Conservation (phyloP, 2,113 vertebrate genomes). For the Petaurus breviceps region DNA sequence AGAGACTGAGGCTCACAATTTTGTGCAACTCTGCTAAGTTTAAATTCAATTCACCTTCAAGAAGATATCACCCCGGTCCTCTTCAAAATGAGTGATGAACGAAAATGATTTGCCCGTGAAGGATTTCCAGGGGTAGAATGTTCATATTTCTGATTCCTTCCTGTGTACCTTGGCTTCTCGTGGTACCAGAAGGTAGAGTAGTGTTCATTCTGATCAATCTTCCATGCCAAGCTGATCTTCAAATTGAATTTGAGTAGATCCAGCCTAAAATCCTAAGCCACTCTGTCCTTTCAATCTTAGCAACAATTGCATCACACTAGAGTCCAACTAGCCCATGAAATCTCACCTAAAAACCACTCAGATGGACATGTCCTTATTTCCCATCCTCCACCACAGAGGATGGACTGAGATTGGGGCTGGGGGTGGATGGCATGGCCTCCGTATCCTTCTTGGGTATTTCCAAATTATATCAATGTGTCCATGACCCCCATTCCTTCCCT, state of each 20-base stretch:
- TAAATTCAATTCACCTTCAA: no score
- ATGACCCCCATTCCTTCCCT: background rate
- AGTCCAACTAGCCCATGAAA: background rate
- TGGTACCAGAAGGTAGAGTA: background rate
- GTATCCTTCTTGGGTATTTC: background rate
- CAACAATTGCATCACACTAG: background rate
- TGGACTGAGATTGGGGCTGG: background rate
- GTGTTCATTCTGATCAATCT: background rate
- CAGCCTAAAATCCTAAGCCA: background rate
- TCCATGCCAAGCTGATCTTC: background rate
- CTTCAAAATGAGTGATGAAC: no score
- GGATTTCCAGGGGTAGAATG: background rate
- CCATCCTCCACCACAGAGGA: background rate
- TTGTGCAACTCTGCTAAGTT: no score
- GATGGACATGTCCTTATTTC: background rate
- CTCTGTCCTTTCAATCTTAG: background rate
- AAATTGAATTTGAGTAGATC: background rate
- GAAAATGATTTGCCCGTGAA: background rate
- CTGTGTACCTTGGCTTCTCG: background rate
- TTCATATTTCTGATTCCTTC: background rate
- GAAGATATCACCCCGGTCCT: no score
- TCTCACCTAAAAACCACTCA: background rate
- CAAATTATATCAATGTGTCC: background rate
- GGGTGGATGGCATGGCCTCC: background rate
- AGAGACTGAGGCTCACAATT: no score